A percentile compares a stretch with the other conserved stretches of the same genome.
Conservation (phyloP, 2,797 vertebrate genomes). For the Spinus olivaceus region DNA sequence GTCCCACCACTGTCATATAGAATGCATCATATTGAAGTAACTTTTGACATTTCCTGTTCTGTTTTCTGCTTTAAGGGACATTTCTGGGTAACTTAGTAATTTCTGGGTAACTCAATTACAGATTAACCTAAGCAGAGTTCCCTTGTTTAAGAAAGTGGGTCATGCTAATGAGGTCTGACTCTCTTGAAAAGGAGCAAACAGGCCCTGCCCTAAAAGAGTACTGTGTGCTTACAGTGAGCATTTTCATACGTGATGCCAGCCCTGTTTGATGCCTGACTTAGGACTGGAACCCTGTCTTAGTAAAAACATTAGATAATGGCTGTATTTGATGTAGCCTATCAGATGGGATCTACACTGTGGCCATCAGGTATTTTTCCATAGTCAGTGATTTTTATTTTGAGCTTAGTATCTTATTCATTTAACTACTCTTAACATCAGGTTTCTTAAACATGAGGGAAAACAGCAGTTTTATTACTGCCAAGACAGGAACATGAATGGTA, state of each 20-base stretch:
- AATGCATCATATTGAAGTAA: not conserved
- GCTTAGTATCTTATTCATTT: not conserved
- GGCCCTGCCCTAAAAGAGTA: not conserved
- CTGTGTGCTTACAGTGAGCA: not conserved
- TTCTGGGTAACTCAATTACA: not conserved
- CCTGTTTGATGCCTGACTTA: not conserved
- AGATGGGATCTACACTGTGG: not conserved
- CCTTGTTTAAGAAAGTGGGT: not conserved
- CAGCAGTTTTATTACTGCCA: not conserved
- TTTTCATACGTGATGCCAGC: not conserved
- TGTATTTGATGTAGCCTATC: not conserved
- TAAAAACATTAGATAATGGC: not conserved
- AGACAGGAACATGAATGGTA: not conserved
- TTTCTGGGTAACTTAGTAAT: not conserved
- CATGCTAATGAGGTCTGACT: not conserved
- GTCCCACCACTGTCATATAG: not conserved
- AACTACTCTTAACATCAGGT: not conserved
- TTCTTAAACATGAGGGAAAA: not conserved
- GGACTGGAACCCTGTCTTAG: not conserved
- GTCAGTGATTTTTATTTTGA: not conserved
- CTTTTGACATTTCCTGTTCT: not conserved
- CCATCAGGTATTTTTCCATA: not conserved
- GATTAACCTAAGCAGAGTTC: not conserved
- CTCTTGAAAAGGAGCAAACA: not conserved
- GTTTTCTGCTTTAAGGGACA: not conserved